Conservation (phyloP, 2,113 vertebrate species). For the Charadrius vociferus region DNA sequence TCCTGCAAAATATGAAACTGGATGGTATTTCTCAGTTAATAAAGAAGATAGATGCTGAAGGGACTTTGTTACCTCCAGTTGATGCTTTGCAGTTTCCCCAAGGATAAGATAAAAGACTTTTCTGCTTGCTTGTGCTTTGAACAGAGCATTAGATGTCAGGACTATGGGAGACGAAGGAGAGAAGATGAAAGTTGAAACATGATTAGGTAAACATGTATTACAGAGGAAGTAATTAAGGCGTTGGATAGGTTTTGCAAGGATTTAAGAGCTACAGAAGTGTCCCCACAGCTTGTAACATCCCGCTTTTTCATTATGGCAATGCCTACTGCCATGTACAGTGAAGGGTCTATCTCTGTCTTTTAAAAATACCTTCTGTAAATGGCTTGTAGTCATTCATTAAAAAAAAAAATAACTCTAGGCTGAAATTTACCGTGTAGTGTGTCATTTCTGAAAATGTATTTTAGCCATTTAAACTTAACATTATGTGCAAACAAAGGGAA, state of each 20-base stretch:
- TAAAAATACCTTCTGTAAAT: not conserved
- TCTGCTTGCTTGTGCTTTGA: conserved; percentile 29
- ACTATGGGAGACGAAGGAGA: not conserved
- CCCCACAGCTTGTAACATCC: not conserved
- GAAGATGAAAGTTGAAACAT: conserved; percentile 26
- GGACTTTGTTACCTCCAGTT: not conserved
- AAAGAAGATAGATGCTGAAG: not conserved
- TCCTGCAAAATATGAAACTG: not conserved
- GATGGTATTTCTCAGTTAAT: not conserved
- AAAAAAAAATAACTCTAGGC: not conserved
- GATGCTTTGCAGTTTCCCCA: conserved; percentile 6
- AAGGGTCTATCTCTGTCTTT: not conserved
- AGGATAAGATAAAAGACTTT: conserved; percentile 51
- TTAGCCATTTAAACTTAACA: not conserved
- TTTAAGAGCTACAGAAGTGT: not conserved
- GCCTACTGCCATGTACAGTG: not conserved
- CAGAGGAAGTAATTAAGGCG: conserved; percentile 32
- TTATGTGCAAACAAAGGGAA: not conserved
- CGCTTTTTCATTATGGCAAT: not conserved
- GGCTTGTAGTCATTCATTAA: not conserved
- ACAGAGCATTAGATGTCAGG: conserved; percentile 11
- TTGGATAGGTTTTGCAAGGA: not conserved
- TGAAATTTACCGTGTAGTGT: not conserved
- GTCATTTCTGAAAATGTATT: not conserved
- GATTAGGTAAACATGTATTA: conserved; percentile 13